Percentiles rank a stretch among this genome's conserved stretches.
Evolutionary conservation across 2,113 vertebrate species (phyloP).

Genomic region (Sturnus vulgaris): DNA sequence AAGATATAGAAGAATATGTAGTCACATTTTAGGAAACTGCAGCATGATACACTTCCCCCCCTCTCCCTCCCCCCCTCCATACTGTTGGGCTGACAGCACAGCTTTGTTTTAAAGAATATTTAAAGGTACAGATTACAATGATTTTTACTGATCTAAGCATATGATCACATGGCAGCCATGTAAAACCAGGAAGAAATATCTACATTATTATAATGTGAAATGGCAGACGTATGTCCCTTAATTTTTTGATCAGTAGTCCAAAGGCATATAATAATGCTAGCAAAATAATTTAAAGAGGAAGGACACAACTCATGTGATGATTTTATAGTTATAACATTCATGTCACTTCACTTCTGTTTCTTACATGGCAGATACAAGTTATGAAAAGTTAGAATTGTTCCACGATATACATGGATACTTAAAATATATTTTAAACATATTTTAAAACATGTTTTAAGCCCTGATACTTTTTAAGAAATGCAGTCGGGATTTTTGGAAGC

Average conservation of each 20-base stretch:
- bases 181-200: not conserved
- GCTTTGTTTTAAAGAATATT: not conserved
- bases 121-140: not conserved
- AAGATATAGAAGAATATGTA: not conserved
- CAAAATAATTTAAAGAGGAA: not conserved
- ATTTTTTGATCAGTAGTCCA: not conserved
- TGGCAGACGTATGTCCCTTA: not conserved
- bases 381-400: not conserved
- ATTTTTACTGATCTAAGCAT: not conserved
- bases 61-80: no score
- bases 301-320: not conserved
- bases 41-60: not conserved
- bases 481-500: not conserved
- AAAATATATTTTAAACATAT: not conserved
- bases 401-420: not conserved
- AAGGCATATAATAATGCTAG: not conserved
- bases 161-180: not conserved
- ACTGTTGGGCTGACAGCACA: not conserved
- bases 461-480: conserved; percentile 3
- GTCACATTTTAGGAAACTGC: not conserved
- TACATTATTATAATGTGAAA: not conserved
- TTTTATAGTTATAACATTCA: not conserved
- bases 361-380: not conserved
- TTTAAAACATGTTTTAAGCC: not conserved
- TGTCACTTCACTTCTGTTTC: not conserved